Evolutionary conservation across 2,797 vertebrate genomes (phyloP).

Genomic region (Characodon lateralis): DNA sequence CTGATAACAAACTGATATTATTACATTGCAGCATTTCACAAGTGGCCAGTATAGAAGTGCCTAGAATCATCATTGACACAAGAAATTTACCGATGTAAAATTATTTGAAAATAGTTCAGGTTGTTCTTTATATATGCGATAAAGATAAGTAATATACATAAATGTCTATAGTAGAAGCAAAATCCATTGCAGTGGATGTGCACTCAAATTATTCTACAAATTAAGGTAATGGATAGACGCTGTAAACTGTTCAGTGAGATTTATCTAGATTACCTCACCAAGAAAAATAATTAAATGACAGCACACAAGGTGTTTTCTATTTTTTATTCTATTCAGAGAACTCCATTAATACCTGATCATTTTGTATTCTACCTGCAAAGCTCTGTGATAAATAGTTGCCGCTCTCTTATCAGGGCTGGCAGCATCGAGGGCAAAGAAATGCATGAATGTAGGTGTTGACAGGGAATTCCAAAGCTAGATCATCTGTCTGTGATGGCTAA

Average conservation of each 20-base stretch:
- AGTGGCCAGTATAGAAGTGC: no score
- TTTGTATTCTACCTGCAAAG: slow-evolving; percentile 23
- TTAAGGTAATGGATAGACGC: neutral
- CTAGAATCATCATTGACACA: no score
- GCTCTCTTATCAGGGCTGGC: slow-evolving; percentile 21
- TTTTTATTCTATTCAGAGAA: neutral
- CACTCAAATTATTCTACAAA: neutral
- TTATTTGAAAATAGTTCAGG: no score
- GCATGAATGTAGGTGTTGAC: slow-evolving; percentile 27
- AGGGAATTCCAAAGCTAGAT: slow-evolving; percentile 27
- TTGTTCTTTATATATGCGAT: no score
- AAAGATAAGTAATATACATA: no score
- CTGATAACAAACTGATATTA: no score
- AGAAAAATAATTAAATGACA: neutral
- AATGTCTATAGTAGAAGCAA: no score
- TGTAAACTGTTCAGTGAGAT: neutral
- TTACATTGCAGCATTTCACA: no score
- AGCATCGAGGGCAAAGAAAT: slow-evolving; percentile 13
- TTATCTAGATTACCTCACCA: neutral
- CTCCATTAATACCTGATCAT: slow-evolving; percentile 2
- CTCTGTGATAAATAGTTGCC: slow-evolving; percentile 10
- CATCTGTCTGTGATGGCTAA: slow-evolving; percentile 22
- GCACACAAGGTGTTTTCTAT: no score
- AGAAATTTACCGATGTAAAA: no score
- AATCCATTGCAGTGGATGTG: neutral